Base-by-base conservation (phyloP, 2,888 invertebrate species). In the Troilus luridus region DNA sequence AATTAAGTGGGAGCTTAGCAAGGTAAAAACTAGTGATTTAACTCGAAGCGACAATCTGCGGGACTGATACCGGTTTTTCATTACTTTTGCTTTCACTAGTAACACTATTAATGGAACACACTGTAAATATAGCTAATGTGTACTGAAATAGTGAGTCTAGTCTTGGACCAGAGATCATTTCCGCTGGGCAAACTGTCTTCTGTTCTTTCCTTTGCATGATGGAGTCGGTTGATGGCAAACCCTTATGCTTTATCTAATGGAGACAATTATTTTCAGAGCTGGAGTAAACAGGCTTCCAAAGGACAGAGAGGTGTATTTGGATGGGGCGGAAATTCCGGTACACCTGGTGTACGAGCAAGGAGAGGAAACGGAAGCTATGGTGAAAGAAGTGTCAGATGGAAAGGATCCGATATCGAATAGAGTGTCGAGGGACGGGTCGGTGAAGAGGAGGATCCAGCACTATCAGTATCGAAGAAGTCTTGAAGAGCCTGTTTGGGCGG, bases 371-470 rank as follows among this genome's bases (percentile, higher is more conserved):
- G 90, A 90, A 64, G 91, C 91, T 9, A n/a, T 85, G 60, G 91
- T 89, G 10, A 91, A 91, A 56, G 91, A 91, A 89, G 89, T 91
- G 0, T 88, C 88, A 3, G 88, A 91, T 62, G 88, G 88, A 7
- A 88, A 88, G 14, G 64, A 85, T 24, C 77, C 72, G 6, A n/a
- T 90, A 41, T 21, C 59, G 54, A 90, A 90, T 72, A 59, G 90
- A 62, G 81, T 60, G 5, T 56, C 85, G 0, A 85, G 90, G 62
- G 90, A 90, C 9, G 56, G 81, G 2, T 88, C 62, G 2, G 89
- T 89, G 27, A 81, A 89, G 27, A 62, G 92, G 60, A 90, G 81
- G 56, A 91, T 92, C 67, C 91, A 92, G 85, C 91, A 92, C 62
- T 91, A 91, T 62, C 91, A 91, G 58, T 24, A 72, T 54, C 90